Evolutionary conservation across 2,113 vertebrate genomes (phyloP).

Genomic region (Poicephalus meyeri): DNA sequence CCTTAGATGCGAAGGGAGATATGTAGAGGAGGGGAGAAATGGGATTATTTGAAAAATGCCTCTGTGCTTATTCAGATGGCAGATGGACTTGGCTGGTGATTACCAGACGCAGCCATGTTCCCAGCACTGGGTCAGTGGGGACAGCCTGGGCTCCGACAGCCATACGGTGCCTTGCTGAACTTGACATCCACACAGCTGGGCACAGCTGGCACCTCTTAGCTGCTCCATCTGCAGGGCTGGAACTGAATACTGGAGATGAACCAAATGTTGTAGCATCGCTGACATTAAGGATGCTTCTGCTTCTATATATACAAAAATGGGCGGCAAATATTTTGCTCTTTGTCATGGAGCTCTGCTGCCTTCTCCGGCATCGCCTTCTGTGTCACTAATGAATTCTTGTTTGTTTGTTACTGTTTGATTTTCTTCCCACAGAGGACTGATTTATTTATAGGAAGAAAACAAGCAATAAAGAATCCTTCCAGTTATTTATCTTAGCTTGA

Average conservation of each 20-base stretch:
- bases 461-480: neutral
- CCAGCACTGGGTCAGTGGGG: neutral
- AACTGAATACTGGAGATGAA: neutral
- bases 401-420: neutral
- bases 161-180: neutral
- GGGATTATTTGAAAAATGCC: neutral
- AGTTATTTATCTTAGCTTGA: neutral
- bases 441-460: constrained; percentile 17
- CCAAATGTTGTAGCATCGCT: fast-evolving
- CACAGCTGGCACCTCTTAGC: neutral
- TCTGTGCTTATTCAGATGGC: neutral
- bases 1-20: neutral
- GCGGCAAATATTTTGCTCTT: neutral
- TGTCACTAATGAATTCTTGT: neutral
- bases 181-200: neutral
- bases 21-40: neutral
- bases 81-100: neutral
- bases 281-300: neutral
- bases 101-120: neutral
- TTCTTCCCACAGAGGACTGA: constrained; percentile 8
- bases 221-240: neutral
- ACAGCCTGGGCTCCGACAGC: neutral
- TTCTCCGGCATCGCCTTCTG: neutral
- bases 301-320: neutral
- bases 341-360: neutral